Percentiles rank a stretch among this genome's conserved stretches.
These are phyloP conservation scores for Aphodius sticticus DNA, from an alignment of 2,888 invertebrate species.

Conservation along the genomic window DNA sequence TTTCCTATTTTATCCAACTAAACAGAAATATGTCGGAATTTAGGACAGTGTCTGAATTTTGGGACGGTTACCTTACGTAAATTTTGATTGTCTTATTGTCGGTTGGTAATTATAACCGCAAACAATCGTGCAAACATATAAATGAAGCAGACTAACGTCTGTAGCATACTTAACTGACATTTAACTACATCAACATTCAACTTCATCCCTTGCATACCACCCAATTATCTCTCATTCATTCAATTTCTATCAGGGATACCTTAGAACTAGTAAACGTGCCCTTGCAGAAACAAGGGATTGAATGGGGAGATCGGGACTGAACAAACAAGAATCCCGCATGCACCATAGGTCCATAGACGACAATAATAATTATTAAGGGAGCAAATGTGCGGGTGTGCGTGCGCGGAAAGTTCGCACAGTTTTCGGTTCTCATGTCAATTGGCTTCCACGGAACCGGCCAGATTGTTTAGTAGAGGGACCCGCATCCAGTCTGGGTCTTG, in stretches of 20 bases:
- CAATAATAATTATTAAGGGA: neutral
- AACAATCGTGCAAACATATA: too few species aligned
- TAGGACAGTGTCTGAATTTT: too few species aligned
- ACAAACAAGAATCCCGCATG: neutral
- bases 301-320: neutral
- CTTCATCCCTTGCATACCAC: neutral
- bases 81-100: too few species aligned
- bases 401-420: slow-evolving; percentile 4
- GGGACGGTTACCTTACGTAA: too few species aligned
- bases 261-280: neutral
- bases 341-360: neutral
- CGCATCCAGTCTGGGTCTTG: neutral
- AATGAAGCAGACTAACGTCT: too few species aligned
- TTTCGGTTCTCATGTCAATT: slow-evolving; percentile 4
- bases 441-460: neutral
- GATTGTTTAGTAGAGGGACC: neutral
- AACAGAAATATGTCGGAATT: too few species aligned
- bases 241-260: neutral
- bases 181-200: neutral
- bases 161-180: neutral
- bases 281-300: neutral
- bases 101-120: too few species aligned
- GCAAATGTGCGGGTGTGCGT: neutral
- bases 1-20: too few species aligned
- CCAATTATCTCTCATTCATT: neutral